phyloP scores from a whole-genome alignment of 2,113 vertebrate genomes.

The Malurus elegans region DNA sequence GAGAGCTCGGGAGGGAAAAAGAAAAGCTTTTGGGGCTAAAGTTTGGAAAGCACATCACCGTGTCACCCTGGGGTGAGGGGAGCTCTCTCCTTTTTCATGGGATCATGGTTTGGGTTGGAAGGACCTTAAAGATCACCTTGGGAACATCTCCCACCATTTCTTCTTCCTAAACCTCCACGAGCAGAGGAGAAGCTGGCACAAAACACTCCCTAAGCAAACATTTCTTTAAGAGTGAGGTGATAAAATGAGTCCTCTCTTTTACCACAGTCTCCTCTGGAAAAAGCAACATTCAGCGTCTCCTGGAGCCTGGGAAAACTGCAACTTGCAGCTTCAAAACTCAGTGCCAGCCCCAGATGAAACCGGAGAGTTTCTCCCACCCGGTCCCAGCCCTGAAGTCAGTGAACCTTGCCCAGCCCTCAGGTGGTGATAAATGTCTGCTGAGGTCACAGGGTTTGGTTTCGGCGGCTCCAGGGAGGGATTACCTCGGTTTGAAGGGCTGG shows the following conservation, averaged over 20 bases:
- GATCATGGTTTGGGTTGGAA: not conserved
- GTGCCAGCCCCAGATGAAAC: not conserved
- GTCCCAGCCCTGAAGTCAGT: not conserved
- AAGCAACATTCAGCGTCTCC: not conserved
- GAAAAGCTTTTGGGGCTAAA: not conserved
- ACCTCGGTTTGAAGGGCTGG: not conserved
- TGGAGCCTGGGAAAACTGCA: not conserved
- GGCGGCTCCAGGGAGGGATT: not conserved
- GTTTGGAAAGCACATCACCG: not conserved
- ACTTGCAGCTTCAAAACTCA: not conserved
- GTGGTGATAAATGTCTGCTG: not conserved
- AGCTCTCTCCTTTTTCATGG: not conserved
- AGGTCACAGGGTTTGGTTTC: not conserved
- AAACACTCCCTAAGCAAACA: not conserved
- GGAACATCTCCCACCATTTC: not conserved
- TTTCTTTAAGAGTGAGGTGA: not conserved
- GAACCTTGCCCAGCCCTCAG: slow-evolving; percentile 10
- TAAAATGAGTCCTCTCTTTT: not conserved
- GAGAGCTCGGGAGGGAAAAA: not conserved
- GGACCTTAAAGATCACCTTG: not conserved
- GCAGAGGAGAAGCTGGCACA: not conserved
- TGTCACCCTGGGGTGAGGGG: not conserved
- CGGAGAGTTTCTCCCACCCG: not conserved
- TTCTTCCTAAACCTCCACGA: rapidly evolving
- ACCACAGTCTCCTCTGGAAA: not conserved